Evolutionary conservation across 2,797 vertebrate species (phyloP), one percentile per base, ranked within the genome.

Genomic region (Chelmon rostratus): DNA sequence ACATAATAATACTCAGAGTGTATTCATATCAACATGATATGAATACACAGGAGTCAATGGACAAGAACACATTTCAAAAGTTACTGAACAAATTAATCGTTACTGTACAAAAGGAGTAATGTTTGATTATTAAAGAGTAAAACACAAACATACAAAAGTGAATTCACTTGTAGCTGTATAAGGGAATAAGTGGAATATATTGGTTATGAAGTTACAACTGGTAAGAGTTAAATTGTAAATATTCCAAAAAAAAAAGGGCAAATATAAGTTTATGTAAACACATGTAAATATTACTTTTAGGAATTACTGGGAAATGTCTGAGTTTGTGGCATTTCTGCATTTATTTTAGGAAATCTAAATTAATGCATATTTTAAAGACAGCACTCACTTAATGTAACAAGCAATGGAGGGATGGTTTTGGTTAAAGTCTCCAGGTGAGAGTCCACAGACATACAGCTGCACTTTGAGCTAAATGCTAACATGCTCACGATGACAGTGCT

Each of bases 21-120:
- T 76, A 85, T 73, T 80, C 25, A 84, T 46, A 47, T 23, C 12
- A 19, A 46, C 16, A 31, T 31, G 37, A 65, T 71, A 61, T 61
- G 50, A 37, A 49, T 31, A 7, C 33, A 62, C 8, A 13, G 15
- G 12, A 62, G 13, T 2, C 8, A 56, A 54, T 76, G 28, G 28
- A n/a, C 25, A n/a, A n/a, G n/a, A n/a, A n/a, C n/a, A n/a, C n/a
- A n/a, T 50, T 6, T 6, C 8, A 52, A 33, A 23, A 18, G 18
- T 8, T 46, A 10, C 8, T 2, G 46, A 64, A 31, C 47, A 8
- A 10, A 3, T 49, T 15, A 16, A 16, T 38, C 21, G 31, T 4
- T 56, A 16, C 6, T 19, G 16, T 4, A 31, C 28, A 31, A 31
- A 31, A 31, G 28, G 28, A 28, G 28, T 23, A 66, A 52, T 52